Percentiles rank a stretch among this genome's conserved stretches.
Conservation (phyloP, 2,113 vertebrate species). For the Hoplias malabaricus region DNA sequence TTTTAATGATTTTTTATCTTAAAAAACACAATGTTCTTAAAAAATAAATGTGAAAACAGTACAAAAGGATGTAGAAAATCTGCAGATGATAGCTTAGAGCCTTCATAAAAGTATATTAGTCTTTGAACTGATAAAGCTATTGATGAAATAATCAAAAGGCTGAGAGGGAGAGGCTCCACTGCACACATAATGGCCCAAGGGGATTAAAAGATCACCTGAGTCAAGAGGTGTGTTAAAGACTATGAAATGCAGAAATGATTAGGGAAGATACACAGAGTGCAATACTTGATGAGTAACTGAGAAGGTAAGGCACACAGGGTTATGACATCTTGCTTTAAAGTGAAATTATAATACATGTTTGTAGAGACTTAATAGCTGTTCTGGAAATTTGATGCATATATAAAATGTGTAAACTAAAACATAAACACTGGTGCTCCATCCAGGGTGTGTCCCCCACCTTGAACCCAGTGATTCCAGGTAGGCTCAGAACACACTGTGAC, state of each 20-base stretch:
- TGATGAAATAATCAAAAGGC: constrained; percentile 35
- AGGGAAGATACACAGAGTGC: constrained; percentile 49
- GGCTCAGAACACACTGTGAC: no score
- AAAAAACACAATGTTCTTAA: background rate
- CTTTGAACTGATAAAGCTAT: constrained; percentile 29
- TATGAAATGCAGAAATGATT: constrained; percentile 51
- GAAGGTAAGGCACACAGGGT: constrained; percentile 11
- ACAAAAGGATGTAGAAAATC: background rate
- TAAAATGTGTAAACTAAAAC: background rate
- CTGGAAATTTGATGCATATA: background rate
- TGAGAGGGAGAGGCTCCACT: constrained; percentile 19
- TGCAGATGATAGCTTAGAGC: background rate
- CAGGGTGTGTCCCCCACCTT: no score
- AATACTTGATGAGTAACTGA: constrained; percentile 38
- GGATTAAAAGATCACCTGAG: constrained; percentile 62
- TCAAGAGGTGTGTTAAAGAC: constrained; percentile 50
- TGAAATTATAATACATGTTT: background rate
- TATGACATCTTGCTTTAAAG: constrained; percentile 7
- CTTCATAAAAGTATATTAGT: background rate
- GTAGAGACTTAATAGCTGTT: background rate
- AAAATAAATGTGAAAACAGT: constrained; percentile 8
- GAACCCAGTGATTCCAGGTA: no score
- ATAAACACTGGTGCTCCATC: no score
- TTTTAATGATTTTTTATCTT: constrained; percentile 66
- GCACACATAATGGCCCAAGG: constrained; percentile 42